Evolutionary conservation across 2,113 vertebrate species (phyloP).

Genomic region (Melanotaenia duboulayi): DNA sequence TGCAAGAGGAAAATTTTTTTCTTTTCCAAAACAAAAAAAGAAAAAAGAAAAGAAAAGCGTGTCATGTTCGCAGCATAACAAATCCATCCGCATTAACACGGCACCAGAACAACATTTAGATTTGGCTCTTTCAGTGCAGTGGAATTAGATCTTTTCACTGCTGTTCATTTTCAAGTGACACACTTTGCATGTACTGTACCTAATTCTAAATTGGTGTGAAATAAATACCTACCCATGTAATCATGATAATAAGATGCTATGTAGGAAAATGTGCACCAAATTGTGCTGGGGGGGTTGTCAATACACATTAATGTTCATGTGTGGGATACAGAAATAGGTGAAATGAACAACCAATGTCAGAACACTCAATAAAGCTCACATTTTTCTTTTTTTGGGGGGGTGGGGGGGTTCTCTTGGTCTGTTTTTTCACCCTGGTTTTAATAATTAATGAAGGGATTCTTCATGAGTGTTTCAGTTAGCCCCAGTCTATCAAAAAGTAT

Average conservation of each 20-base stretch:
- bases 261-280: constrained; percentile 42
- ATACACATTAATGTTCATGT: constrained; percentile 18
- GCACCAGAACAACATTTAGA: constrained; percentile 53
- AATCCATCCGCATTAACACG: constrained; percentile 56
- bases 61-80: constrained; percentile 54
- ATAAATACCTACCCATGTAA: constrained; percentile 52
- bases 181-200: constrained; percentile 42
- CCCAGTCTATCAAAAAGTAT: constrained; percentile 72
- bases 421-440: constrained; percentile 17
- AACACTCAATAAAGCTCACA: not conserved
- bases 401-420: constrained; percentile 21
- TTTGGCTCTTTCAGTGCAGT: constrained; percentile 48
- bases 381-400: not conserved
- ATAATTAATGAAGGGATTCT: constrained; percentile 12
- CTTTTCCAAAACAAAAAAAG: not conserved
- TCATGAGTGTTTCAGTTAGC: constrained; percentile 33
- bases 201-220: constrained; percentile 54
- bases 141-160: constrained; percentile 50
- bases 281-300: constrained; percentile 43
- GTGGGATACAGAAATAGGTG: constrained; percentile 31
- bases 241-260: constrained; percentile 58
- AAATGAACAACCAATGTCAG: constrained; percentile 20
- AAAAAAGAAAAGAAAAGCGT: no score
- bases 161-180: constrained; percentile 44
- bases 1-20: constrained; percentile 47